Percentiles rank a stretch among this genome's conserved stretches.
phyloP scores from a whole-genome alignment of 1,140 invertebrate genomes.

The Zaprionus camerounensis region DNA sequence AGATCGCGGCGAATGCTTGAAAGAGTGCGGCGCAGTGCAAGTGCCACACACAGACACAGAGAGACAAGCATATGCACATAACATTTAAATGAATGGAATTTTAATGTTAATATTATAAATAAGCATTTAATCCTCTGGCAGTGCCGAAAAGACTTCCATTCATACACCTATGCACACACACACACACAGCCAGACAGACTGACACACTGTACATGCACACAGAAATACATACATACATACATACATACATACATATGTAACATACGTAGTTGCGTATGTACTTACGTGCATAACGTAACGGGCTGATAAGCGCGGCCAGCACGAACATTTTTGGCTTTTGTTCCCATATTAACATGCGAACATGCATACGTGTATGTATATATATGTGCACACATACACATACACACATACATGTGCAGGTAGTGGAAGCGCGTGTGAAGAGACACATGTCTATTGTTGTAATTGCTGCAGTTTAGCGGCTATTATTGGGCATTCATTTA shows the following conservation, averaged over 20 bases:
- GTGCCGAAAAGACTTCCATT: conserved; percentile 2
- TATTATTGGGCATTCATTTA: conserved; percentile 8
- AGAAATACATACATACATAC: background rate
- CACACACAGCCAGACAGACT: background rate
- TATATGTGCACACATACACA: background rate
- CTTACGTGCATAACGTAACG: background rate
- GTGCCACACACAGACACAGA: background rate
- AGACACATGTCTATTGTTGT: conserved; percentile 1
- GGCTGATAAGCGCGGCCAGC: background rate
- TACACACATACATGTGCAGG: background rate
- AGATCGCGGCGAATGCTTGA: background rate
- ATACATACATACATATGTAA: background rate
- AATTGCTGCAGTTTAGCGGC: conserved; percentile 7
- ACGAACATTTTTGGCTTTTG: conserved; percentile 1
- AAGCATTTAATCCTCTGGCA: background rate
- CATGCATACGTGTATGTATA: background rate
- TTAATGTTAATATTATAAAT: conserved; percentile 7
- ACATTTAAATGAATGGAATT: background rate
- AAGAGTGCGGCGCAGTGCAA: background rate
- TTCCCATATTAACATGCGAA: background rate
- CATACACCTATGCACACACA: background rate
- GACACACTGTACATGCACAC: no score
- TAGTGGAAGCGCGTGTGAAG: background rate
- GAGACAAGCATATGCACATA: background rate
- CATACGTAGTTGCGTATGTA: background rate